Percentiles rank a stretch among this genome's conserved stretches.
phyloP scores from a whole-genome alignment of 1,140 invertebrate genomes.

The Asobara japonica region DNA sequence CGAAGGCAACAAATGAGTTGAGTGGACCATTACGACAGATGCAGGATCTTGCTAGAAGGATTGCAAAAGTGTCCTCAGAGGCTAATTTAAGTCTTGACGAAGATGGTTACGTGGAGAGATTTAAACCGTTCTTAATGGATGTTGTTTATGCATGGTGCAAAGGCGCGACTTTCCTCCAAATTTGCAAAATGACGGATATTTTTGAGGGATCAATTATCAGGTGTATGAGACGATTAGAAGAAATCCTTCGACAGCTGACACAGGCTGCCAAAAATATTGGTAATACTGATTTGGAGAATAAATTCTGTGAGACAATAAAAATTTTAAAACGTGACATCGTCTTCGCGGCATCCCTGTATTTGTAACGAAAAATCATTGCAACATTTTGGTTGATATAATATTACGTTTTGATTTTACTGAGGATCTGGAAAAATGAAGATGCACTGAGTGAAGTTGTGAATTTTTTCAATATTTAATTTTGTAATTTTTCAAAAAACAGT shows the following conservation, averaged over 20 bases:
- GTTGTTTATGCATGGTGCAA: conserved; percentile 97
- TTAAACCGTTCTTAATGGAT: conserved; percentile 97
- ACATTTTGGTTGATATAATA: background rate
- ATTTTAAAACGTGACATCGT: conserved; percentile 97
- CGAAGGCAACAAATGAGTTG: conserved; percentile 87
- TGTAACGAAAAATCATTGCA: conserved; percentile 70
- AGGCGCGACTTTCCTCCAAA: conserved; percentile 88
- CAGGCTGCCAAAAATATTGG: conserved; percentile 98
- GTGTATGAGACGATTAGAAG: conserved; percentile 96
- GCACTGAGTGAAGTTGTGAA: background rate
- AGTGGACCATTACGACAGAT: conserved; percentile 83
- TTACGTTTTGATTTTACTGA: background rate
- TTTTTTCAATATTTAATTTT: background rate
- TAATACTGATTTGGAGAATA: conserved; percentile 94
- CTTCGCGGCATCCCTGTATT: conserved; percentile 97
- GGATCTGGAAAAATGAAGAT: background rate
- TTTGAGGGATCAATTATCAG: conserved; percentile 99
- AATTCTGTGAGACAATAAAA: conserved; percentile 94
- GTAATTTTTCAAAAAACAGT: background rate
- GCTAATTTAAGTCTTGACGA: conserved; percentile 92
- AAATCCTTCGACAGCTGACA: conserved; percentile 92
- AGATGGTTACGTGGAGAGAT: conserved; percentile 90
- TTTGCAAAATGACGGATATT: conserved; percentile 98
- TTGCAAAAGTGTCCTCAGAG: conserved; percentile 92
- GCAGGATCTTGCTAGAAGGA: conserved; percentile 87